Evolutionary conservation across 2,888 invertebrate genomes (phyloP), one percentile per base, ranked within the genome.

Genomic region (Pseudoips prasinana): DNA sequence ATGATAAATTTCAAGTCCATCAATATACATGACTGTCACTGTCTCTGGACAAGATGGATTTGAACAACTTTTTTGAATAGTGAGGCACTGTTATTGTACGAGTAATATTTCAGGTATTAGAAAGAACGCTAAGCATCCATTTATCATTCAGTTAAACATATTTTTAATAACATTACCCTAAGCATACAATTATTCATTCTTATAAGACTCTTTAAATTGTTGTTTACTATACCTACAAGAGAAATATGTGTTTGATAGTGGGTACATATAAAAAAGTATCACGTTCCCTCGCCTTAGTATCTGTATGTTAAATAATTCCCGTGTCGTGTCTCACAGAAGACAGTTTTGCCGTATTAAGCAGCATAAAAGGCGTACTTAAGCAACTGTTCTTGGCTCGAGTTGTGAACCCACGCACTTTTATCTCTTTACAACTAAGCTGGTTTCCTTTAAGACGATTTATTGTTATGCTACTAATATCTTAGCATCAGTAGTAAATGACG

Each of bases 391-490:
- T 67, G 58, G 52, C 64, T 64, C 45, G 55, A 57, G 62, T 64
- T 60, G 56, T 51, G 38, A 56, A 58, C 87, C 87, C 86, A 86
- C 88, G 85, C 87, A 72, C 58, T 65, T 81, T 80, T 86, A 83
- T 87, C 82, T 81, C 74, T 76, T 74, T 71, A 77, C 75, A 75
- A 70, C 75, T 71, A 65, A 77, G 76, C 80, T 75, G 73, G 80
- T 79, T 81, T 71, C 75, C 76, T 79, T 73, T 80, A 72, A 72
- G 67, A 74, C 69, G 63, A 79, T 83, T 84, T 85, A 84, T 85
- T 77, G 78, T 82, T 66, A 72, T 67, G 84, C 84, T 83, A 86
- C 85, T 76, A 73, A 76, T 69, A 78, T 64, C 66, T 66, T 55
- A 58, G 62, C 60, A 63, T 65, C 70, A 60, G 73, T 68, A 76